Conservation (phyloP, 2,888 invertebrate genomes). For the Drosophila nr. perissopoda region DNA sequence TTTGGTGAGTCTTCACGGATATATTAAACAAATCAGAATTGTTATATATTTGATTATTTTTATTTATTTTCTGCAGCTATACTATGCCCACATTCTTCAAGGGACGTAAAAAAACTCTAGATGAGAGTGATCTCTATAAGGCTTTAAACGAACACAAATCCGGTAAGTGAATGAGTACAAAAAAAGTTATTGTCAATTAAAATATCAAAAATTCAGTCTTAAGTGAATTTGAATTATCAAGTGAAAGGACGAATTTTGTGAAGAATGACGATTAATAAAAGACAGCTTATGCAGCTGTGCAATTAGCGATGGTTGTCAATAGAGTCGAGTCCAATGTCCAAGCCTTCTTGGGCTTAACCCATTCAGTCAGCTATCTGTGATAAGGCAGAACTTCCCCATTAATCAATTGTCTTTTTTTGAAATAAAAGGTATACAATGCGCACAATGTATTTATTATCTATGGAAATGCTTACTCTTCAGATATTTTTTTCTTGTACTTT, state of each 20-base stretch:
- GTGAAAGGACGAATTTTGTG: no score
- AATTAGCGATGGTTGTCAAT: background rate
- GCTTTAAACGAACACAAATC: constrained; percentile 90
- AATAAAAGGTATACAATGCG: constrained; percentile 8
- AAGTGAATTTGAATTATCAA: no score
- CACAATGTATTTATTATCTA: constrained; percentile 27
- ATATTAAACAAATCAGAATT: background rate
- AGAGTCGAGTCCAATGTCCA: constrained; percentile 3
- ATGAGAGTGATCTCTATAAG: constrained; percentile 90
- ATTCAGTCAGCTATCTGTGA: background rate
- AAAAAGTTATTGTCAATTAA: background rate
- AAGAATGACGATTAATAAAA: background rate
- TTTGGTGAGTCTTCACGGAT: constrained; percentile 84
- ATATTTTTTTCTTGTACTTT: constrained; percentile 27
- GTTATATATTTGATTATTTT: background rate
- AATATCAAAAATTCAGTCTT: background rate
- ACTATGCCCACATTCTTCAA: constrained; percentile 91
- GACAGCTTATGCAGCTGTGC: background rate
- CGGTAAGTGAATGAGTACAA: constrained; percentile 71
- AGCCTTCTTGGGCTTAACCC: background rate
- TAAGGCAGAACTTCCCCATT: constrained; percentile 13
- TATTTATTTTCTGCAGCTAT: constrained; percentile 87
- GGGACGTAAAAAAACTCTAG: constrained; percentile 90
- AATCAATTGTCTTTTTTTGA: constrained; percentile 10
- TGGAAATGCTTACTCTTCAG: constrained; percentile 45